Evolutionary conservation across 1,140 invertebrate species (phyloP).

Genomic region (Manduca sexta): DNA sequence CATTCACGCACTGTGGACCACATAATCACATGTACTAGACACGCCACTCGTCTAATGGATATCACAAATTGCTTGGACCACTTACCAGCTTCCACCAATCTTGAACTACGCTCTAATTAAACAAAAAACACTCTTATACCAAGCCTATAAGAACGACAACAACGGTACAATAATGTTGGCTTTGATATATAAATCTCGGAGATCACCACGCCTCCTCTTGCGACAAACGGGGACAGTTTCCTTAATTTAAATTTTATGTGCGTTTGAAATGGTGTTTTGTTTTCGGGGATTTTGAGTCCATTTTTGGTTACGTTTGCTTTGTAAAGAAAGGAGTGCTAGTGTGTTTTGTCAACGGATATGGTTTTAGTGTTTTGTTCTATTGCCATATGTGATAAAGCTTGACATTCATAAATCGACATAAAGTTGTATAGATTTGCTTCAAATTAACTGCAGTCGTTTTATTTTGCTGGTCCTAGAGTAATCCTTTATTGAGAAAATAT

Average conservation of each 20-base stretch:
- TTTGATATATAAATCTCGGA: constrained; percentile 21
- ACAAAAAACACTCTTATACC: constrained; percentile 12
- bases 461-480: too few relatives aligned
- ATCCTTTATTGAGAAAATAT: too few relatives aligned
- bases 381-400: too few relatives aligned
- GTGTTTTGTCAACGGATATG: too few relatives aligned
- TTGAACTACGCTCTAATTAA: background rate
- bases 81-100: constrained; percentile 9
- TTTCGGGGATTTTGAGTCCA: background rate
- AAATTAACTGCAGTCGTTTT: too few relatives aligned
- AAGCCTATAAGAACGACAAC: background rate
- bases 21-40: constrained; percentile 29
- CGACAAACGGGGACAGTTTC: constrained; percentile 52
- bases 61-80: constrained; percentile 45
- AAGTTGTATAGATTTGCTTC: too few relatives aligned
- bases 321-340: too few relatives aligned
- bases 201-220: constrained; percentile 48
- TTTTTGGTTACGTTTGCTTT: background rate
- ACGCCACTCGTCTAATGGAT: constrained; percentile 41
- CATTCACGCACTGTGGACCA: constrained; percentile 51
- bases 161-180: constrained; percentile 5
- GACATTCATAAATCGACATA: too few relatives aligned
- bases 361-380: too few relatives aligned
- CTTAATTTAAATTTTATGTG: constrained; percentile 15
- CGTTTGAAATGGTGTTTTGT: constrained; percentile 2